phyloP scores from a whole-genome alignment of 2,113 vertebrate species.

The Ellobius talpinus region DNA sequence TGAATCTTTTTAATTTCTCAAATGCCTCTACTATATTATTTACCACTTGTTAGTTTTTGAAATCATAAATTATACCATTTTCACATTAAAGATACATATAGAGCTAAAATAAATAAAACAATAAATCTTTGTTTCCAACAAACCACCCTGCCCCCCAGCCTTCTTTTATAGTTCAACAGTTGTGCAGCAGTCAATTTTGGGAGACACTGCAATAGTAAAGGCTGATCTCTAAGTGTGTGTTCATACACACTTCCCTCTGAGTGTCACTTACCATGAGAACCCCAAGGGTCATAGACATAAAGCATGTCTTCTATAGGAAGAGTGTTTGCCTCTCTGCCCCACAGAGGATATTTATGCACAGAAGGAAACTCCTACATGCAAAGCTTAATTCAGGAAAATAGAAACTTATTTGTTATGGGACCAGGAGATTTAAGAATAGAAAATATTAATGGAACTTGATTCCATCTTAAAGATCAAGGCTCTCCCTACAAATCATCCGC shows the following conservation, averaged over 20 bases:
- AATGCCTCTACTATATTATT: conserved; percentile 66
- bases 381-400: not conserved
- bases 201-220: not conserved
- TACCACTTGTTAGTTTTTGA: conserved; percentile 54
- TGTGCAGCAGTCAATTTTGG: not conserved
- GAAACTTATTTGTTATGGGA: not conserved
- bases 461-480: not conserved
- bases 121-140: conserved; percentile 62
- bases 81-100: conserved; percentile 22
- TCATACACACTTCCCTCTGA: not conserved
- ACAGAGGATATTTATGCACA: not conserved
- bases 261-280: not conserved
- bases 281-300: not conserved
- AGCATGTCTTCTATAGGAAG: not conserved
- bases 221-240: not conserved
- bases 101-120: conserved; percentile 52
- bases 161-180: conserved; percentile 7
- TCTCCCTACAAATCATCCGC: not conserved
- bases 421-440: conserved; percentile 2
- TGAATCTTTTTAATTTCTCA: conserved; percentile 73
- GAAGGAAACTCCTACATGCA: not conserved
- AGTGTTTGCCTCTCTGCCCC: not conserved
- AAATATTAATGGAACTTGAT: not conserved
- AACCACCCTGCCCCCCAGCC: not conserved
- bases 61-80: conserved; percentile 48